Conservation (phyloP, 2,113 vertebrate species). For the Labeo rohita region DNA sequence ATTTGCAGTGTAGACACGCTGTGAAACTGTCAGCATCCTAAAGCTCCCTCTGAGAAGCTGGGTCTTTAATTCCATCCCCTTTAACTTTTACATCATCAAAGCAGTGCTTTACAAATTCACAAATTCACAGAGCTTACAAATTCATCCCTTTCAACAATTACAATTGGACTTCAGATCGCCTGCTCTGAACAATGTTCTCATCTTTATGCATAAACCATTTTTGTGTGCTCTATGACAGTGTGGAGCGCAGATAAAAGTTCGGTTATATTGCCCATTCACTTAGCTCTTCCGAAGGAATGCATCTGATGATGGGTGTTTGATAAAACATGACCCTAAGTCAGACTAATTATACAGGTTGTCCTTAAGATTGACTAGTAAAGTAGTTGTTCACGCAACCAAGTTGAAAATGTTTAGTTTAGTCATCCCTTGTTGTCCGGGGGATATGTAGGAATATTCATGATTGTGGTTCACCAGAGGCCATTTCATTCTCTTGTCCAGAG, state of each 20-base stretch:
- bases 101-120: neutral
- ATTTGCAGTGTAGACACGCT: neutral
- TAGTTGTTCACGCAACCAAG: neutral
- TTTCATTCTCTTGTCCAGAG: neutral
- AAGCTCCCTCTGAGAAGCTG: neutral
- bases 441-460: slow-evolving; percentile 20
- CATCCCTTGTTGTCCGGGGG: neutral
- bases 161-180: neutral
- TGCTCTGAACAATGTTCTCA: neutral
- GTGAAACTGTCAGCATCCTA: neutral
- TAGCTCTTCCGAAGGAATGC: neutral
- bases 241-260: neutral
- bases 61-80: neutral
- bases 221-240: neutral
- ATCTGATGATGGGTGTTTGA: too few species aligned
- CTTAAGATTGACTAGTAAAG: neutral
- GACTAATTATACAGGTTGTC: neutral
- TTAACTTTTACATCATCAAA: neutral
- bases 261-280: neutral
- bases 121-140: neutral
- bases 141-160: neutral
- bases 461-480: neutral
- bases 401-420: neutral
- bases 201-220: neutral
- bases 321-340: neutral